phyloP scores from a whole-genome alignment of 2,113 vertebrate genomes.

The Carettochelys insculpta region DNA sequence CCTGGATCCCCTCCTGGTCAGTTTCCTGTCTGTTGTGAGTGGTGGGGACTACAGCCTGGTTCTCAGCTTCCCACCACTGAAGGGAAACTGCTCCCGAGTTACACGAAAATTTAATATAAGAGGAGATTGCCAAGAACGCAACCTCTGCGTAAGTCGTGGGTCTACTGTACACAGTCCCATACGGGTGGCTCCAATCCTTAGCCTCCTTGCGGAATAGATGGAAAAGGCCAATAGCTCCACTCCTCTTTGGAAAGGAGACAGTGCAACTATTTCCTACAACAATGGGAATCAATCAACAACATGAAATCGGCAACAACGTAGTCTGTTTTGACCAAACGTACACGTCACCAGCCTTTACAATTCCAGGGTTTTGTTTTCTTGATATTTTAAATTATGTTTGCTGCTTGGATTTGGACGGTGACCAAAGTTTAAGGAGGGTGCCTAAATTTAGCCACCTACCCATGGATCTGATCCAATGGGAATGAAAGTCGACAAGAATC shows the following conservation, averaged over 20 bases:
- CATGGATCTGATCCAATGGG: no score
- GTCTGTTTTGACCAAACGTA: accelerated
- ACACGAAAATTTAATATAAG: no score
- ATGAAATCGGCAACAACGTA: accelerated
- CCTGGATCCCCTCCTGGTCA: no score
- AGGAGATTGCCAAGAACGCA: no score
- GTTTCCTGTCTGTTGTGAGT: no score
- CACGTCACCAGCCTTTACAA: accelerated
- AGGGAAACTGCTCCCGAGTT: no score
- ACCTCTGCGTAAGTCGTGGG: no score
- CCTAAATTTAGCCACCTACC: not conserved
- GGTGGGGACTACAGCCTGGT: no score
- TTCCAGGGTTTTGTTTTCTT: accelerated
- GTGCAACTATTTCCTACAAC: accelerated
- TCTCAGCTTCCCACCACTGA: no score
- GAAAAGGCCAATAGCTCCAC: accelerated
- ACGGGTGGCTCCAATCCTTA: not conserved
- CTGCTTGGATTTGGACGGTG: not conserved
- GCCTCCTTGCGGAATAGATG: not conserved
- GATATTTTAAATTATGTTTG: accelerated
- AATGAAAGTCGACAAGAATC: not conserved
- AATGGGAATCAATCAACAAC: not conserved
- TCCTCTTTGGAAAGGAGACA: not conserved
- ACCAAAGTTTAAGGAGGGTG: not conserved
- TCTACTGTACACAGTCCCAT: no score